Evolutionary conservation across 2,113 vertebrate genomes (phyloP).

Genomic region (Cryptotis parvus): DNA sequence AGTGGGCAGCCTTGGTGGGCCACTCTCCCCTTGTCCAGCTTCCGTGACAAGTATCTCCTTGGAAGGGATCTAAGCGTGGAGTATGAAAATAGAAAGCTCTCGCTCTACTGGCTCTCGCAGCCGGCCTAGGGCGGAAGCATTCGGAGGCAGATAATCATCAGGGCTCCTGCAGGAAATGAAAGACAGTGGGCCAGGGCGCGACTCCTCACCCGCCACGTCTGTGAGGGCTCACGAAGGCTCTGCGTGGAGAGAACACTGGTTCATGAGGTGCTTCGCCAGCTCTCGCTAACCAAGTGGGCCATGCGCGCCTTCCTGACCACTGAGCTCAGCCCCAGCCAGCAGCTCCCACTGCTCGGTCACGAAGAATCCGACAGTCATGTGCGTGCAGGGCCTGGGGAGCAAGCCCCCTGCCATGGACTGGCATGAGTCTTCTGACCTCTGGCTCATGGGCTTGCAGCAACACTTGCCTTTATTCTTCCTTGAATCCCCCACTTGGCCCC

Average conservation of each 20-base stretch:
- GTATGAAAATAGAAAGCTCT: not conserved
- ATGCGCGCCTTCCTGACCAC: conserved; percentile 47
- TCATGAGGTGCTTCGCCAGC: conserved; percentile 57
- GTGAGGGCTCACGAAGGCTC: conserved; percentile 23
- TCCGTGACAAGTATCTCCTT: not conserved
- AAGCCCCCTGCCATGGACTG: not conserved
- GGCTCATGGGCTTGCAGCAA: not conserved
- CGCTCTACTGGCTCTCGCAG: not conserved
- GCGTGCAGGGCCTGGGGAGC: not conserved
- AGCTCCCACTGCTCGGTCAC: not conserved
- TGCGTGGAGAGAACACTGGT: conserved; percentile 39
- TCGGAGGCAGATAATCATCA: conserved; percentile 62
- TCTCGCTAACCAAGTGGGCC: conserved; percentile 40
- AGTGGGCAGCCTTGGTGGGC: not conserved
- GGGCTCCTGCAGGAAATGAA: conserved; percentile 73
- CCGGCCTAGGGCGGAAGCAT: conserved; percentile 4
- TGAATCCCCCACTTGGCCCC: not conserved
- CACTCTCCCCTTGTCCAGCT: not conserved
- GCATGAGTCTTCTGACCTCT: no score
- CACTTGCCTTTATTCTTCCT: not conserved
- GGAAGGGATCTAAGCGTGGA: not conserved
- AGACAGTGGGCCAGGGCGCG: not conserved
- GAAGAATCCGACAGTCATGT: accelerated
- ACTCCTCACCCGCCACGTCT: not conserved
- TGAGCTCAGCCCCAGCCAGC: not conserved